Evolutionary conservation across 1,140 invertebrate genomes (phyloP).

Genomic region (Ephestia elutella): DNA sequence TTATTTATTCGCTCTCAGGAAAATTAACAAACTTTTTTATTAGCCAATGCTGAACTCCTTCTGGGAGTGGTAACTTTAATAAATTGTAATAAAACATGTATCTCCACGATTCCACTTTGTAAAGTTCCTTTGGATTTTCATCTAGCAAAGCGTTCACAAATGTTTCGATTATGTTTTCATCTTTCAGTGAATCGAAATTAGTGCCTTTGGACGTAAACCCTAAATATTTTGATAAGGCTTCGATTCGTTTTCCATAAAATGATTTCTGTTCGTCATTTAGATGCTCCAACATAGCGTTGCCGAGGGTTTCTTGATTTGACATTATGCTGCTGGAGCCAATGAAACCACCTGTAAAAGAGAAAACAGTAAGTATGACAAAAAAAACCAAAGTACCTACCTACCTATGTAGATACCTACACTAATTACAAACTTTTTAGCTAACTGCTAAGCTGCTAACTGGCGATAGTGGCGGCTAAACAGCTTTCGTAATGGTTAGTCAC

Average conservation of each 20-base stretch:
- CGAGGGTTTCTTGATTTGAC: constrained; percentile 33
- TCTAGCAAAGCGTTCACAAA: constrained; percentile 48
- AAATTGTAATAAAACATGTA: constrained; percentile 63
- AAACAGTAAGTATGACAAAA: background rate
- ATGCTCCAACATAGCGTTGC: constrained; percentile 41
- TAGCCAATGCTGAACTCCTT: constrained; percentile 35
- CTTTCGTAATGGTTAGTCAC: too few species aligned
- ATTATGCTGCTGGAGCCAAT: constrained; percentile 51
- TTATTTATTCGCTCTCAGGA: constrained; percentile 25
- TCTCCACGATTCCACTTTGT: constrained; percentile 63
- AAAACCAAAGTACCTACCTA: too few species aligned
- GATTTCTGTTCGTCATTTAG: constrained; percentile 51
- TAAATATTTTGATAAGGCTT: constrained; percentile 44
- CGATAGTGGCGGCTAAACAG: too few species aligned
- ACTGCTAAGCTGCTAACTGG: too few species aligned
- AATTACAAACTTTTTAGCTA: too few species aligned
- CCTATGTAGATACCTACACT: too few species aligned
- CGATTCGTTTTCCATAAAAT: constrained; percentile 45
- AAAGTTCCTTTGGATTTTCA: constrained; percentile 47
- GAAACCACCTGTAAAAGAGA: constrained; percentile 55
- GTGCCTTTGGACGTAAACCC: constrained; percentile 27
- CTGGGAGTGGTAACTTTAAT: constrained; percentile 55
- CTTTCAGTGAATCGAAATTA: constrained; percentile 48
- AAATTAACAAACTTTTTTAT: constrained; percentile 56
- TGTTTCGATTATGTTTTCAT: constrained; percentile 56